These are phyloP conservation scores for Plutomurus gul DNA, from an alignment of 1,140 invertebrate genomes.

Conservation along the genomic window DNA sequence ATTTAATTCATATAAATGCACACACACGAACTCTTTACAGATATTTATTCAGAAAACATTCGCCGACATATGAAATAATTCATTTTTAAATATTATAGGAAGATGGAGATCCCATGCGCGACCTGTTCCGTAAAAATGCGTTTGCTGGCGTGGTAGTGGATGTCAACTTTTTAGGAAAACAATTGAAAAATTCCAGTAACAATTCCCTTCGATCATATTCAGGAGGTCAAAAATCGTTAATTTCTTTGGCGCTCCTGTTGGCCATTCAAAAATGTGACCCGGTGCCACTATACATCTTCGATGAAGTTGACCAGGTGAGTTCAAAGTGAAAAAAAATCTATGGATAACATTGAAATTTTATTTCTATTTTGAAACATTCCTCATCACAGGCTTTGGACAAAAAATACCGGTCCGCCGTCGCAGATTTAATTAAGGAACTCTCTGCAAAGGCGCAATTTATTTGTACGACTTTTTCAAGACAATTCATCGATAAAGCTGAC, in stretches of 20 bases:
- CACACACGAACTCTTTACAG: too few species aligned
- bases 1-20: too few species aligned
- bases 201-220: slow-evolving; percentile 58
- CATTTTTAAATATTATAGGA: not conserved
- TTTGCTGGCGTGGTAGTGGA: not conserved
- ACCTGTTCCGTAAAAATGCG: not conserved
- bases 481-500: slow-evolving; percentile 21
- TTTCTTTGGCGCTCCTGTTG: slow-evolving; percentile 66
- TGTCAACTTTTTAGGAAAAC: not conserved
- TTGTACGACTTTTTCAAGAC: slow-evolving; percentile 36
- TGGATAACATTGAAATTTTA: not conserved
- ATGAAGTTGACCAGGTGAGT: slow-evolving; percentile 61
- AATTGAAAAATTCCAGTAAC: not conserved
- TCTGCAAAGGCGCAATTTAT: slow-evolving; percentile 36
- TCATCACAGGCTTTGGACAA: slow-evolving; percentile 36
- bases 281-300: slow-evolving; percentile 66
- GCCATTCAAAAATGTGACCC: slow-evolving; percentile 67
- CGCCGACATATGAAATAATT: too few species aligned
- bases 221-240: slow-evolving; percentile 66
- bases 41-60: too few species aligned
- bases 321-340: too few species aligned
- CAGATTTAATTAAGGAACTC: not conserved
- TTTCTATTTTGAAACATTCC: not conserved
- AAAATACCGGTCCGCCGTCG: not conserved
- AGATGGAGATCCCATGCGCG: not conserved